These are phyloP conservation scores for Dyspetes luteomarginatus DNA, from an alignment of 2,888 invertebrate genomes.

Conservation along the genomic window DNA sequence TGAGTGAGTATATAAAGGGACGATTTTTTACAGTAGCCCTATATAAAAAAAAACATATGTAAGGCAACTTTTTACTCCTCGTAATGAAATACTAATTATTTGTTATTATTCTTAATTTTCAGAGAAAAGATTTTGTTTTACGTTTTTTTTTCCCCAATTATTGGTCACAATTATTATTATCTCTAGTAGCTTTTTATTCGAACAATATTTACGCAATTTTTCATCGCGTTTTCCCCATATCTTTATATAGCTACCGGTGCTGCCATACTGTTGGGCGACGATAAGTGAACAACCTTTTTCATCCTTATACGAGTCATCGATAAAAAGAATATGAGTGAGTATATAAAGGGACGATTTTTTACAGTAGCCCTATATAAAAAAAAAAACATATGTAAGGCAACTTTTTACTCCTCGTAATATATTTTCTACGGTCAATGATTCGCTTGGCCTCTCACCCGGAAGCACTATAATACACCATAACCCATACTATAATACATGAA, in stretches of 20 bases:
- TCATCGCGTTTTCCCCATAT: not conserved
- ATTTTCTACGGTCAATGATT: slow-evolving; percentile 15
- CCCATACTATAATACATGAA: slow-evolving; percentile 29
- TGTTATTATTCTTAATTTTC: too few relatives aligned
- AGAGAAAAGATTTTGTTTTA: not conserved
- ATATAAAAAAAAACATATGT: slow-evolving; percentile 15
- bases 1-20: not conserved
- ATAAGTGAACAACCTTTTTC: not conserved
- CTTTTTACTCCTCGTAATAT: not conserved
- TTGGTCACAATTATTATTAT: not conserved
- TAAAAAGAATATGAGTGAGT: not conserved
- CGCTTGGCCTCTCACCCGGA: not conserved
- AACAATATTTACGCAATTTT: not conserved
- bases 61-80: not conserved
- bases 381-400: slow-evolving; percentile 19
- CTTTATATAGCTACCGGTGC: not conserved
- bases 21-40: not conserved
- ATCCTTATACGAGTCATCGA: not conserved
- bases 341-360: not conserved
- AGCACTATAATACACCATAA: slow-evolving; percentile 16
- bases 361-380: not conserved
- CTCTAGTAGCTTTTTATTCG: too few relatives aligned
- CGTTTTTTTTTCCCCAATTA: not conserved
- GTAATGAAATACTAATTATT: too few relatives aligned
- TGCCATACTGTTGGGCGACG: not conserved